Evolutionary conservation across 2,113 vertebrate species (phyloP), one percentile per base, ranked within the genome.

Genomic region (Rhegmatorhina hoffmannsi): DNA sequence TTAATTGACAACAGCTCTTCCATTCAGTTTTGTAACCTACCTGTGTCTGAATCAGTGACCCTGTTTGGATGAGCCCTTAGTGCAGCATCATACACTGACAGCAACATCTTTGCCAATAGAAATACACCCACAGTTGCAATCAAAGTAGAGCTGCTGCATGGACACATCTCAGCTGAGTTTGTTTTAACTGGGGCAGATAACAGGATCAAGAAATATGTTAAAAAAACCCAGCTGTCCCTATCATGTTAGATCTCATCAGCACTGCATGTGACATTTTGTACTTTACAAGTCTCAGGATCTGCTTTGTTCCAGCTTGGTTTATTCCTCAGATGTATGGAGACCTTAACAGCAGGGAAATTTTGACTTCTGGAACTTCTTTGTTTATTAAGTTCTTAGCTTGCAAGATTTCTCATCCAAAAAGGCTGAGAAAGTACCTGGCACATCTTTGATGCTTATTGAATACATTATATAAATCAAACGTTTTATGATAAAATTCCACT

Each of bases 381-480:
- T 94, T 93, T 94, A 81, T 84, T 81, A 94, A 90, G 76, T 60
- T 89, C 90, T 94, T 95, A 96, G 93, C 83, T 92, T 96, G 94
- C 93, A 96, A 95, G 90, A 82, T 76, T 96, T 96, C 88, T 95
- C 92, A 95, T 96, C 95, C 94, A 94, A 95, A 94, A 94, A 59
- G 56, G 69, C 85, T 96, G 83, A 95, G 94, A 97, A 96, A 97
- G 93, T 96, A 96, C 94, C 94, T 96, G 93, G 93, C 94, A 97
- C 95, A 96, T 93, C 94, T 90, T 90, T 66, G 94, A 92, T 81
- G 76, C 90, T 94, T 96, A 96, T 52, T 96, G 96, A 96, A 95
- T 96, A 95, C 78, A 95, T 96, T 96, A 96, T 93, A 96, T 96
- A 96, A 97, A 96, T 95, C 94, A 96, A 95, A 97, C 10, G 6